Conservation (phyloP, 2,797 vertebrate species). For the Hemibagrus guttatus region DNA sequence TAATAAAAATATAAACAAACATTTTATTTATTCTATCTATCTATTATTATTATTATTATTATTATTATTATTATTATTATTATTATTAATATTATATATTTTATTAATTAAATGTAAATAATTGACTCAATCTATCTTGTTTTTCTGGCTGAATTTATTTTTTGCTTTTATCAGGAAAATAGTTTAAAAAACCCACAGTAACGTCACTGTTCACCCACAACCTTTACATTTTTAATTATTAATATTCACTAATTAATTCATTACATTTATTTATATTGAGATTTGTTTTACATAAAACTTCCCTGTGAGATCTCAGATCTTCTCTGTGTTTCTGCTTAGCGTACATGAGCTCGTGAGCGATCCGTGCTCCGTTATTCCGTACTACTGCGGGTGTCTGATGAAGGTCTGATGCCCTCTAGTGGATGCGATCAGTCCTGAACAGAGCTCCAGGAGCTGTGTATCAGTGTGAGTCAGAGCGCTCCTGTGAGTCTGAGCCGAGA, state of each 20-base stretch:
- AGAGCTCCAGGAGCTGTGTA: not conserved
- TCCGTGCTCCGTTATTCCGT: not conserved
- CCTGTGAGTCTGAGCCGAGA: conserved; percentile 24
- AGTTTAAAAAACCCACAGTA: not conserved
- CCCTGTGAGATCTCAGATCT: not conserved
- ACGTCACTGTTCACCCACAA: not conserved
- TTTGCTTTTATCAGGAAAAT: not conserved
- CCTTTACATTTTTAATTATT: not conserved
- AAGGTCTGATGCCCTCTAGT: conserved; percentile 49
- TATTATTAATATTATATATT: not conserved
- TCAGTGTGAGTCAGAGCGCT: conserved; percentile 22
- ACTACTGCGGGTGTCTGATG: not conserved
- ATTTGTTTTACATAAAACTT: too few relatives aligned
- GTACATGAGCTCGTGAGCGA: not conserved
- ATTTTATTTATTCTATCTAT: not conserved
- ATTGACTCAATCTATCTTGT: not conserved
- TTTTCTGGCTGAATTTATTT: not conserved
- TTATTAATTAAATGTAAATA: not conserved
- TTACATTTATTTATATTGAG: too few relatives aligned
- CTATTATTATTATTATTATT: not conserved
- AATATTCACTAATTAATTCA: too few relatives aligned
- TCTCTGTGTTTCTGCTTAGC: not conserved
- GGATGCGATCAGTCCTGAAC: conserved; percentile 1
- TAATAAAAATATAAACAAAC: too few relatives aligned
- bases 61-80: not conserved